phyloP scores from a whole-genome alignment of 2,113 vertebrate genomes.

The Microtus pennsylvanicus region DNA sequence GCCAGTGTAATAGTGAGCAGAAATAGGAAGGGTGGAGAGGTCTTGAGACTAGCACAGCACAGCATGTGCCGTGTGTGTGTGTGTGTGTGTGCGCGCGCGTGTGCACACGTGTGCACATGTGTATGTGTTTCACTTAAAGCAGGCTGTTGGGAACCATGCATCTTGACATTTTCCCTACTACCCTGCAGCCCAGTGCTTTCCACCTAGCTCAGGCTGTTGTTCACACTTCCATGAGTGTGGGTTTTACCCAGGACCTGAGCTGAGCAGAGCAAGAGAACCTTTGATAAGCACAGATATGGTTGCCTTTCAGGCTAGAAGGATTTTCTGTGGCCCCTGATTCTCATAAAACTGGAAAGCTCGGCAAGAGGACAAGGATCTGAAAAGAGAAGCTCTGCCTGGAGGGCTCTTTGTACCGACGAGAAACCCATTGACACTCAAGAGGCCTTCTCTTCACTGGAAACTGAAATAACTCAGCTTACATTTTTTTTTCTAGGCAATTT shows the following conservation, averaged over 20 bases:
- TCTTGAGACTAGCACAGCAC: neutral
- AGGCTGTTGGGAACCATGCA: neutral
- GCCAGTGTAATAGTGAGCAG: neutral
- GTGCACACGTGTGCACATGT: too few relatives aligned
- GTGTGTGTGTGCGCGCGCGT: accelerated
- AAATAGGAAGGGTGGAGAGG: neutral
- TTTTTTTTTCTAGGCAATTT: neutral
- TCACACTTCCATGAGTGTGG: accelerated
- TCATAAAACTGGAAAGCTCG: neutral
- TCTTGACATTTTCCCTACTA: neutral
- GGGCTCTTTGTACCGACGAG: neutral
- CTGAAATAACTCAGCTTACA: neutral
- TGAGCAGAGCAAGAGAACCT: accelerated
- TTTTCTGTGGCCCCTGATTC: neutral
- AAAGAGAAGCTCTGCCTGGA: neutral
- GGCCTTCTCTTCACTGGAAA: neutral
- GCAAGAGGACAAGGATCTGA: neutral
- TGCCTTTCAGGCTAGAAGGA: neutral
- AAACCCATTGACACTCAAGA: neutral
- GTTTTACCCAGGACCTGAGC: neutral
- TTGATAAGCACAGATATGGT: accelerated
- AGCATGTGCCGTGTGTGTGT: accelerated
- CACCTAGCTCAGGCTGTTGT: accelerated
- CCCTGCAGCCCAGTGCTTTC: accelerated
- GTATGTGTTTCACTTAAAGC: neutral